These are phyloP conservation scores for Zootermopsis nevadensis DNA, from an alignment of 2,888 invertebrate genomes.

Conservation along the genomic window DNA sequence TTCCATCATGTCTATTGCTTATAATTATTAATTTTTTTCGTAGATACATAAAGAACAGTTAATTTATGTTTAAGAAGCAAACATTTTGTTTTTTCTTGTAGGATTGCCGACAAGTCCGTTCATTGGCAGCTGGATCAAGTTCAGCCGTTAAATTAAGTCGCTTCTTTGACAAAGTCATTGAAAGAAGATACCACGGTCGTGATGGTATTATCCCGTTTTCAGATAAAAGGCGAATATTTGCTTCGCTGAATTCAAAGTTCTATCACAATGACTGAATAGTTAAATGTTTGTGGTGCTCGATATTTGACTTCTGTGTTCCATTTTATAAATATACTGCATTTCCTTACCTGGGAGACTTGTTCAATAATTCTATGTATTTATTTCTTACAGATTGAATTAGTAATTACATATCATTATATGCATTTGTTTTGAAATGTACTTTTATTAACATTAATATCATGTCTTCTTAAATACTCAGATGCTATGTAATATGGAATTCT, in stretches of 20 bases:
- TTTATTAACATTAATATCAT: no score
- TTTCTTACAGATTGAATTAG: no score
- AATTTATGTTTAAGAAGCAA: no score
- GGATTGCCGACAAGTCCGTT: slow-evolving; percentile 75
- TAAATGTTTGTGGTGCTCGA: not conserved
- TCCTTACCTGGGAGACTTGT: not conserved
- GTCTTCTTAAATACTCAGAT: no score
- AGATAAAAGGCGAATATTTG: slow-evolving; percentile 64
- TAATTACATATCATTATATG: no score
- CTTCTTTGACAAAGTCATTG: slow-evolving; percentile 91
- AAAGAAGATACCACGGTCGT: slow-evolving; percentile 64
- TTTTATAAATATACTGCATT: not conserved
- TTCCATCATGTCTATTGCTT: no score
- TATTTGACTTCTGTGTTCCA: not conserved
- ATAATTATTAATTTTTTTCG: no score
- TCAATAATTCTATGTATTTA: not conserved
- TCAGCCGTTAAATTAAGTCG: slow-evolving; percentile 93
- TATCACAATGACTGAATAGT: slow-evolving; percentile 68
- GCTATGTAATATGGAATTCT: no score
- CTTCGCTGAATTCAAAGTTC: slow-evolving; percentile 67
- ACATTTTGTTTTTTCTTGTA: slow-evolving; percentile 56
- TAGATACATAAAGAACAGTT: no score
- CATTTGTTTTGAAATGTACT: no score
- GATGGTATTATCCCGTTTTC: slow-evolving; percentile 64
- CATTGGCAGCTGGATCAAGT: slow-evolving; percentile 93